These are phyloP conservation scores for Sandelia bainsii DNA, from an alignment of 2,797 vertebrate genomes.

Conservation along the genomic window DNA sequence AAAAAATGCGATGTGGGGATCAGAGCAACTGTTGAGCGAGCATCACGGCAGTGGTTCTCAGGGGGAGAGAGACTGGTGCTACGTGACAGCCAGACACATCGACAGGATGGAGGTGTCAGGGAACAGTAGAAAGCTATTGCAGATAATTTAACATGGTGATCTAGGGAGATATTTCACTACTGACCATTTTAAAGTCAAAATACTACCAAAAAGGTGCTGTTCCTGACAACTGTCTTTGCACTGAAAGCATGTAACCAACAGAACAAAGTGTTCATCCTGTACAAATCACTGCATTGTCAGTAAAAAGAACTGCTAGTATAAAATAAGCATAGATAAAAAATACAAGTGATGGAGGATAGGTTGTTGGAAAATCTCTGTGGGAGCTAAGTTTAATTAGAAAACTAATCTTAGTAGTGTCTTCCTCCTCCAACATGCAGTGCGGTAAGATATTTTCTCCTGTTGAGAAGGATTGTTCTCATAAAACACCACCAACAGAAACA, in stretches of 20 bases:
- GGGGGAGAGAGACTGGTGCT: no score
- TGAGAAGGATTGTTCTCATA: slow-evolving; percentile 11
- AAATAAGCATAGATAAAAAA: neutral
- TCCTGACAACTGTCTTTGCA: no score
- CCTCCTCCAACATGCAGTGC: neutral
- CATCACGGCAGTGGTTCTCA: no score
- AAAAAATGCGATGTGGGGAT: slow-evolving; percentile 41
- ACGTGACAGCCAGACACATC: no score
- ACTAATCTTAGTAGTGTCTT: slow-evolving; percentile 1
- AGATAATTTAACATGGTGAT: no score
- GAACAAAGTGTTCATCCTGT: neutral
- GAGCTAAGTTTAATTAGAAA: slow-evolving; percentile 25
- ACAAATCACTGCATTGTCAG: slow-evolving; percentile 14
- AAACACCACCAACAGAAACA: slow-evolving; percentile 9
- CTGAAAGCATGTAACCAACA: neutral
- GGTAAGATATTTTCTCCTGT: slow-evolving; percentile 7
- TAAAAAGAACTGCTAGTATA: neutral
- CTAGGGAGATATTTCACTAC: no score
- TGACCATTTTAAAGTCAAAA: no score
- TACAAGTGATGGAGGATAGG: neutral
- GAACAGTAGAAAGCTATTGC: no score
- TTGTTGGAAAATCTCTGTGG: neutral
- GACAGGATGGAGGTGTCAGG: no score
- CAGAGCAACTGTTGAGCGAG: neutral
- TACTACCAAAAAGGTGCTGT: no score